Conservation (phyloP, 1,140 invertebrate genomes). For the Bradysia coprophila region DNA sequence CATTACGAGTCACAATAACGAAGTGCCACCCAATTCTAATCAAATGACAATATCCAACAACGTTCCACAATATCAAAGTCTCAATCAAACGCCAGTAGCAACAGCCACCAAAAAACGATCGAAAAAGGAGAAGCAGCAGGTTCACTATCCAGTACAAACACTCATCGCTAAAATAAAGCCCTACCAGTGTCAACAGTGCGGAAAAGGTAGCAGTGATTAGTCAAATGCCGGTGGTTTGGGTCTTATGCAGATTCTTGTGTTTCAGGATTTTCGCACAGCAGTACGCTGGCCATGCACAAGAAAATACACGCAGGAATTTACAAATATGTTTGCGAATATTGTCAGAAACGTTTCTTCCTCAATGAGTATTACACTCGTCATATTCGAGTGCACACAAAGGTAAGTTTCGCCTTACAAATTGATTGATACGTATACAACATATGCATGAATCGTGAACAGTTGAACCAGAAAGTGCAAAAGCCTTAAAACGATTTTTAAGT, state of each 20-base stretch:
- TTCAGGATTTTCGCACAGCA: background rate
- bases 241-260: too few relatives aligned
- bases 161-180: background rate
- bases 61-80: background rate
- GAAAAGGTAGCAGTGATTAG: too few relatives aligned
- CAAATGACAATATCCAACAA: background rate
- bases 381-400: background rate
- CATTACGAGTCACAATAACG: background rate
- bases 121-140: too few relatives aligned
- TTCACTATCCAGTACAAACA: background rate
- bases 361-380: background rate
- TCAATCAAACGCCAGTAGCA: background rate
- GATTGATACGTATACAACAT: too few relatives aligned
- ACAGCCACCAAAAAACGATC: background rate
- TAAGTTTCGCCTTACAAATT: too few relatives aligned
- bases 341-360: background rate
- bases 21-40: background rate
- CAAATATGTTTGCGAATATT: background rate
- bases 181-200: background rate
- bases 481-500: too few relatives aligned
- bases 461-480: too few relatives aligned
- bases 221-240: too few relatives aligned
- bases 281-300: background rate
- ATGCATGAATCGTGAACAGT: too few relatives aligned
- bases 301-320: background rate